These are phyloP conservation scores for Sitta carolinensis DNA, from an alignment of 2,797 vertebrate species.

Conservation along the genomic window DNA sequence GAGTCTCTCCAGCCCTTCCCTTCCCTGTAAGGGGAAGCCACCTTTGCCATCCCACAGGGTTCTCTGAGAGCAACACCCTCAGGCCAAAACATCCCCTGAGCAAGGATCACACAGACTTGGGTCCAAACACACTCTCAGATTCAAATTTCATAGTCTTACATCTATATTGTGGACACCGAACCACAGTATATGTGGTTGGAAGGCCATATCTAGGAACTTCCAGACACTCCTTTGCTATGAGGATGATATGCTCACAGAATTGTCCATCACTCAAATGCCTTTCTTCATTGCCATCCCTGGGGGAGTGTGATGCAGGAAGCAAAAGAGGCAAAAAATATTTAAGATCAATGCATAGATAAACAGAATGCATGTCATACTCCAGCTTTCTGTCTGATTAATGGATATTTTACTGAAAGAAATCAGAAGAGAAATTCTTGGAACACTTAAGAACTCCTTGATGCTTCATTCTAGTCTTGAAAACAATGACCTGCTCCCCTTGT, in stretches of 20 bases:
- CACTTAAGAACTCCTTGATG: background rate
- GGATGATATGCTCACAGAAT: accelerated
- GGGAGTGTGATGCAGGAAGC: background rate
- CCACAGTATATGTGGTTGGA: background rate
- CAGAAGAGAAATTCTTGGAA: background rate
- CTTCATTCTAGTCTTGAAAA: background rate
- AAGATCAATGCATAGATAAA: background rate
- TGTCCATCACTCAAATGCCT: background rate
- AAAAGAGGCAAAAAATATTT: background rate
- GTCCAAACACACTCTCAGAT: background rate
- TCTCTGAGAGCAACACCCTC: background rate
- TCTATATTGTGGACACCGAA: background rate
- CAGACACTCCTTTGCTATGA: background rate
- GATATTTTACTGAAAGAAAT: background rate
- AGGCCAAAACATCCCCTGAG: too few relatives aligned
- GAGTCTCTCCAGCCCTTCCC: background rate
- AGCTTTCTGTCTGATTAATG: background rate
- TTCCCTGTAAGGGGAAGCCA: background rate
- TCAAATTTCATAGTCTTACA: background rate
- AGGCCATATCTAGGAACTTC: background rate
- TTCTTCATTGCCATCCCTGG: accelerated
- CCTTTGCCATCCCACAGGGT: background rate
- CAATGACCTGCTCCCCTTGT: background rate
- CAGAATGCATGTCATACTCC: background rate
- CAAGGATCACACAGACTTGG: accelerated